Base-by-base conservation (phyloP, 2,113 vertebrate genomes). In the Urocitellus parryii region DNA sequence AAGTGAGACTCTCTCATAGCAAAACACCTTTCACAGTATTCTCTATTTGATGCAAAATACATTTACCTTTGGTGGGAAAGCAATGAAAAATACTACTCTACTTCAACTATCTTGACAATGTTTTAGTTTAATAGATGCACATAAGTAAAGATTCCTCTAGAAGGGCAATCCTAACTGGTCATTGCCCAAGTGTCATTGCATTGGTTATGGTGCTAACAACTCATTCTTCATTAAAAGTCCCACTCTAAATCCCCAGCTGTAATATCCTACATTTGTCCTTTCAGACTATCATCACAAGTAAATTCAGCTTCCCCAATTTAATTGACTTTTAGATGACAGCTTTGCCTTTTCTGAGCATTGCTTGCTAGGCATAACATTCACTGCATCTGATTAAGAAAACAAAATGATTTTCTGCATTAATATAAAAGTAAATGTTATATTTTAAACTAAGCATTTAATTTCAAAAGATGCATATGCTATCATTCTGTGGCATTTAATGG, bases 351-450 rank as follows among this genome's bases (percentile, higher is more conserved):
- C 76, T 81, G 37, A 88, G 72, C 11, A 67, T 39, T 94, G 37
- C 6, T 39, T 82, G 16, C 2, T 96, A 74, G 72, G 70, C 67
- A 58, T 51, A 78, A 37, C 12, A 93, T 8, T 45, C 12, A 93
- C 6, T 45, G 9, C 4, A 39, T 87, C 95, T 96, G 53, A 74
- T 97, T 96, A 56, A 96, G 37, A 56, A 74, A 76, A 48, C 37
- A 13, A 93, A 96, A 37, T 83, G 63, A 53, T 68, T 96, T 94
- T 95, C 83, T 94, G 27, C 11, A 82, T 84, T 29, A 70, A 84
- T 83, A 18, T 79, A 86, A 94, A 86, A 90, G n/a, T 37, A 93
- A 82, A 93, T 76, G 61, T 94, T 81, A 97, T 96, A 94, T 13
- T 94, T 77, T 61, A 93, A 32, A 86, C 48, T 90, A 80, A 96